Evolutionary conservation across 2,888 invertebrate genomes (phyloP), one percentile per base, ranked within the genome.

Genomic region (Euzetes globulus): DNA sequence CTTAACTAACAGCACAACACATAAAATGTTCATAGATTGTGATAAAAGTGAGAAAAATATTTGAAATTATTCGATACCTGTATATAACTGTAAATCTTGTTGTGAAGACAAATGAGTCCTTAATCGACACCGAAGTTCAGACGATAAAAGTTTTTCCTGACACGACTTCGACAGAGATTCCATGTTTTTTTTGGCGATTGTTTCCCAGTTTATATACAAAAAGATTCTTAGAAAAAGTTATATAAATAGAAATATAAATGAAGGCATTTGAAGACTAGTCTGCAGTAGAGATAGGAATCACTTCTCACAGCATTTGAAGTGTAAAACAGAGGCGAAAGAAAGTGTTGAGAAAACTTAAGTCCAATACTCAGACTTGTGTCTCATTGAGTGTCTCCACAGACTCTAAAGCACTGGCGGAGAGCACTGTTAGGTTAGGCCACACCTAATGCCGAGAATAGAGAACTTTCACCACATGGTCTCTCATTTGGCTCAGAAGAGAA

Each of bases 391-490:
- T 58, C 58, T 58, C 55, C 55, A 19, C 19, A 22, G 22, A 55
- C 58, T 58, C 55, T 22, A 25, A 4, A 55, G 55, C 13, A 22
- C 11, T 55, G 55, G n/a, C n/a, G n/a, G 22, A 58, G 58, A 58
- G 58, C 58, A 58, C 58, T 22, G 58, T 41, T 41, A 41, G 41
- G 41, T 58, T 58, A 58, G 58, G 58, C 58, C 58, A 58, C 58
- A 58, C 58, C 58, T 58, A 58, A 58, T 58, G 55, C 58, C 58
- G 58, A 58, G 58, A 58, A 58, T 58, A 58, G 58, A 25, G 25
- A 15, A 58, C 58, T 27, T 17, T 27, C 58, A 27, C 22, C 55
- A 55, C 55, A 27, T 58, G 58, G 27, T 58, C 58, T 58, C 58
- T 15, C 58, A 27, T 58, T 58, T 11, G 29, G 1, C 58, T 55